phyloP scores from a whole-genome alignment of 2,797 vertebrate species.

The Sus cebifrons region DNA sequence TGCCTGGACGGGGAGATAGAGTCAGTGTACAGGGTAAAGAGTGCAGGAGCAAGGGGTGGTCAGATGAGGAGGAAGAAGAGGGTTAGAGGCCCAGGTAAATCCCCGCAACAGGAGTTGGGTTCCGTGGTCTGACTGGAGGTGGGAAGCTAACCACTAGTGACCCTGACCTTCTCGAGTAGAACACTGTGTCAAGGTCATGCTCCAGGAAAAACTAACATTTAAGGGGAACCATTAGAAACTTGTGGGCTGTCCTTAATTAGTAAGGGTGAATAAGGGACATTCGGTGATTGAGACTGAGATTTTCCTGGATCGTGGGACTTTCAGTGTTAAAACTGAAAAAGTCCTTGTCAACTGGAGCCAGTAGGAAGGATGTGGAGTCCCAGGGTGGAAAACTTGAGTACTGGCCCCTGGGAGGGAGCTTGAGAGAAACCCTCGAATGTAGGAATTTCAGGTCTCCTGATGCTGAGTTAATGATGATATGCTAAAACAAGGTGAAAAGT shows the following conservation, averaged over 20 bases:
- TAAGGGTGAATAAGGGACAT: not conserved
- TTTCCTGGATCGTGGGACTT: not conserved
- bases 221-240: not conserved
- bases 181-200: not conserved
- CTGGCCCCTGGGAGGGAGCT: not conserved
- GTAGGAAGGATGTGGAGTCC: not conserved
- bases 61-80: not conserved
- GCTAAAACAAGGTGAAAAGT: slow-evolving; percentile 23
- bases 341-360: not conserved
- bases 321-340: not conserved
- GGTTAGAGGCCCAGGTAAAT: not conserved
- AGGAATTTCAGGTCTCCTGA: not conserved
- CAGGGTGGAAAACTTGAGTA: not conserved
- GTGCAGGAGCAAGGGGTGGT: not conserved
- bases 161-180: not conserved
- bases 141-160: not conserved
- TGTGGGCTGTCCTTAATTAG: not conserved
- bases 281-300: not conserved
- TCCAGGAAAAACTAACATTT: not conserved
- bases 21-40: not conserved
- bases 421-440: not conserved
- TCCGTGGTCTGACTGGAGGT: not conserved
- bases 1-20: not conserved
- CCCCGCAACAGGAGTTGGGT: not conserved
- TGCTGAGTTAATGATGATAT: not conserved